These are phyloP conservation scores for Mechanitis messenoides DNA, from an alignment of 2,888 invertebrate species.

Conservation along the genomic window DNA sequence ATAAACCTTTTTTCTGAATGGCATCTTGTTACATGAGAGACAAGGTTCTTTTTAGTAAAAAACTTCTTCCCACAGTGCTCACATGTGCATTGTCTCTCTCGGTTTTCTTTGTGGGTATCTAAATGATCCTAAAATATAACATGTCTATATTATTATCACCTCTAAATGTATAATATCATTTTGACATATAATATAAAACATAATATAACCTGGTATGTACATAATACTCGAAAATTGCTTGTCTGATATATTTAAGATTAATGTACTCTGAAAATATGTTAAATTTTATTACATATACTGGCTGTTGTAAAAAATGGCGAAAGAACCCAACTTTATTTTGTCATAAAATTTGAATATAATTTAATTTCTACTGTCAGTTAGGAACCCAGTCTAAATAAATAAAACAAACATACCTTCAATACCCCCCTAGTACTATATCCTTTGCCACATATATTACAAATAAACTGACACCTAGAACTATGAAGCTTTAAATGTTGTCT, in stretches of 20 bases:
- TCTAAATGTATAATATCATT: background rate
- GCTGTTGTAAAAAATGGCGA: too few species aligned
- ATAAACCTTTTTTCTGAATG: conserved; percentile 58
- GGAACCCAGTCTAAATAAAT: too few species aligned
- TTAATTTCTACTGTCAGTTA: too few species aligned
- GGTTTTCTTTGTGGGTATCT: conserved; percentile 59
- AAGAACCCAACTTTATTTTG: too few species aligned
- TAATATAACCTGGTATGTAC: too few species aligned
- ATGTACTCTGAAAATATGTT: too few species aligned
- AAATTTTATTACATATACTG: too few species aligned
- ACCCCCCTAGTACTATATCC: conserved; percentile 47
- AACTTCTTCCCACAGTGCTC: conserved; percentile 68
- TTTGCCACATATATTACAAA: conserved; percentile 66
- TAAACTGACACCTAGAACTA: conserved; percentile 32
- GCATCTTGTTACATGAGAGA: conserved; percentile 45
- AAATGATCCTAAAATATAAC: conserved; percentile 49
- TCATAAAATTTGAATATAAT: too few species aligned
- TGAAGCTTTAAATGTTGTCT: conserved; percentile 45
- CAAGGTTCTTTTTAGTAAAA: conserved; percentile 51
- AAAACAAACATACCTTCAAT: conserved; percentile 41
- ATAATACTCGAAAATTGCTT: too few species aligned
- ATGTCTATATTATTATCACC: background rate
- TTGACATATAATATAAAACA: too few species aligned
- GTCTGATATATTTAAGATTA: too few species aligned
- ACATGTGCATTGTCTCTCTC: conserved; percentile 56